phyloP scores from a whole-genome alignment of 2,797 vertebrate genomes.

The Premnoplex brunnescens region DNA sequence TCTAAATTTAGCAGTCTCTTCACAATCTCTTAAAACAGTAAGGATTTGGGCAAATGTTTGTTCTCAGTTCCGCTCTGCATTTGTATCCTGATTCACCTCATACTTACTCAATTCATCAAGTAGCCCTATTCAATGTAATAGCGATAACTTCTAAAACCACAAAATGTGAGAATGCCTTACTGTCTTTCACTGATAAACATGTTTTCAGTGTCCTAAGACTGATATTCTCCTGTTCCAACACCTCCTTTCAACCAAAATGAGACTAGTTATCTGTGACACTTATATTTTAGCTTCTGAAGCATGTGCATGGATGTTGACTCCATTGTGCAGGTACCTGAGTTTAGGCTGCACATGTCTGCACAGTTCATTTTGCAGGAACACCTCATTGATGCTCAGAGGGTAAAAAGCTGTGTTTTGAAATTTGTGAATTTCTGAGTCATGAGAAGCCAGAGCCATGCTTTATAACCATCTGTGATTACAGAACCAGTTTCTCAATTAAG shows the following conservation, averaged over 20 bases:
- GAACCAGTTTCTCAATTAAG: slow-evolving; percentile 40
- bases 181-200: neutral
- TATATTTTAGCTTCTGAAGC: neutral
- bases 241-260: neutral
- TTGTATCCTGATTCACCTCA: neutral
- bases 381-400: neutral
- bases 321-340: neutral
- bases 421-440: neutral
- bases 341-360: neutral
- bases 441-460: neutral
- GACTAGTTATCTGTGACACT: neutral
- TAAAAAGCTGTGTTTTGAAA: neutral
- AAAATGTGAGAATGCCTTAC: neutral
- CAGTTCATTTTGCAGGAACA: neutral
- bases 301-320: neutral
- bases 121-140: neutral
- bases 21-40: neutral
- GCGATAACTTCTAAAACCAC: neutral
- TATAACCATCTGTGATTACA: slow-evolving; percentile 42
- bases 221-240: neutral
- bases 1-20: neutral
- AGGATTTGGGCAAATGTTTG: neutral
- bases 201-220: neutral
- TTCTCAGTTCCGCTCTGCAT: neutral
- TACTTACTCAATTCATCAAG: neutral